Percentiles rank a stretch among this genome's conserved stretches.
phyloP scores from a whole-genome alignment of 2,797 vertebrate genomes.

The Erpetoichthys calabaricus region DNA sequence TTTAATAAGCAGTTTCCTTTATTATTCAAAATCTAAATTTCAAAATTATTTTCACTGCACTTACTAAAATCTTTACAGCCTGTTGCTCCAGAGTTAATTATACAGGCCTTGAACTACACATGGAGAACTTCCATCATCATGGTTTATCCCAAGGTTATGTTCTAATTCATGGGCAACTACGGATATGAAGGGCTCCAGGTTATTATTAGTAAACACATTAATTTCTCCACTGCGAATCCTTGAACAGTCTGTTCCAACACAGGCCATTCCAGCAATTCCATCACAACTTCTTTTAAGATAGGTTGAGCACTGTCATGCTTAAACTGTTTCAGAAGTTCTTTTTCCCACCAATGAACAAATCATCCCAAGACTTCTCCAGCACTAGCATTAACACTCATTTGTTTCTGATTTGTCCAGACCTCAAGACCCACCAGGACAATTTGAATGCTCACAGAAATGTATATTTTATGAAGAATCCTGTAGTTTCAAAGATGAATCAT shows the following conservation, averaged over 20 bases:
- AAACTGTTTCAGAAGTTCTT: slow-evolving; percentile 54
- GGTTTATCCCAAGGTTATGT: slow-evolving; percentile 95
- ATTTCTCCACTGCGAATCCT: slow-evolving; percentile 84
- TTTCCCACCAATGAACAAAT: slow-evolving; percentile 86
- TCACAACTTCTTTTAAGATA: slow-evolving; percentile 77
- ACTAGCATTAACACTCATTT: slow-evolving; percentile 57
- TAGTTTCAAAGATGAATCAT: no score
- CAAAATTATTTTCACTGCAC: slow-evolving; percentile 90
- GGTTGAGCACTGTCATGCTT: slow-evolving; percentile 89
- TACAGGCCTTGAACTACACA: slow-evolving; percentile 58
- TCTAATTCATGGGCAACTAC: slow-evolving; percentile 89
- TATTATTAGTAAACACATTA: slow-evolving; percentile 73
- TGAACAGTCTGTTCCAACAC: slow-evolving; percentile 81
- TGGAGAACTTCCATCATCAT: slow-evolving; percentile 63
- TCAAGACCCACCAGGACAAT: slow-evolving; percentile 83
- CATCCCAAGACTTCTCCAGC: slow-evolving; percentile 79
- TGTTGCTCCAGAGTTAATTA: slow-evolving; percentile 83
- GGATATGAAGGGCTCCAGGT: slow-evolving; percentile 66
- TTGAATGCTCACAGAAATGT: slow-evolving; percentile 72
- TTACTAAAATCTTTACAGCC: slow-evolving; percentile 87
- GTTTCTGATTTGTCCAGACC: slow-evolving; percentile 72
- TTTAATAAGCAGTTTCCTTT: slow-evolving; percentile 83
- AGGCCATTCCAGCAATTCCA: slow-evolving; percentile 85
- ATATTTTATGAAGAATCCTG: slow-evolving; percentile 69
- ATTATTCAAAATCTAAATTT: slow-evolving; percentile 75